Percentiles rank a stretch among this genome's conserved stretches.
Conservation (phyloP, 2,888 invertebrate genomes). For the Nemapogon koenigi region DNA sequence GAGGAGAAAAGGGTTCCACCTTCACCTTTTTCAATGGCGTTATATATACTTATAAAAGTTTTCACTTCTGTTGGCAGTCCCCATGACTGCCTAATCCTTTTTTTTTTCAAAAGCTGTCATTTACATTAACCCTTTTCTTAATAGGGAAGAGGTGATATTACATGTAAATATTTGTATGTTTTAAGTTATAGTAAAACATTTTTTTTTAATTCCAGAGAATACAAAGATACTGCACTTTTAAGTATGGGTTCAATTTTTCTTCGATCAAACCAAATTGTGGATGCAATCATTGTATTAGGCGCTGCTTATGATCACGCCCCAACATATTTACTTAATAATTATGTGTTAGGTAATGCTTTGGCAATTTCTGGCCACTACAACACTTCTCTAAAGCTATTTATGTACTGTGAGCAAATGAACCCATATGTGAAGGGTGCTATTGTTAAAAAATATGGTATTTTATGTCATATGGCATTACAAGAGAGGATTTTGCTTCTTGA, state of each 20-base stretch:
- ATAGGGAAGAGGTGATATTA: no score
- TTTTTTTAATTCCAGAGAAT: slow-evolving; percentile 57
- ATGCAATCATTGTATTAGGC: slow-evolving; percentile 75
- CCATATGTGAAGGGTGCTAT: no score
- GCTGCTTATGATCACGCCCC: slow-evolving; percentile 77
- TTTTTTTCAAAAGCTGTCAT: no score
- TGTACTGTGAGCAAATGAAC: no score
- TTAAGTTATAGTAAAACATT: slow-evolving; percentile 15
- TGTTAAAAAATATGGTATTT: slow-evolving; percentile 67
- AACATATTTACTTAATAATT: slow-evolving; percentile 65
- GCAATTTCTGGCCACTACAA: slow-evolving; percentile 75
- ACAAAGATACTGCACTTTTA: slow-evolving; percentile 75
- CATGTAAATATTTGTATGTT: slow-evolving; percentile 9
- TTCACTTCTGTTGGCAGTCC: no score
- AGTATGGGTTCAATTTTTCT: slow-evolving; percentile 78
- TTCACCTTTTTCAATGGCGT: no score
- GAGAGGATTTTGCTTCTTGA: slow-evolving; percentile 68
- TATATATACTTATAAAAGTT: no score
- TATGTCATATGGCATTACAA: slow-evolving; percentile 72
- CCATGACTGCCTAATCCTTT: no score
- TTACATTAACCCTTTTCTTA: no score
- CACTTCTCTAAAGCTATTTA: slow-evolving; percentile 65
- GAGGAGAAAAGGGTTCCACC: no score
- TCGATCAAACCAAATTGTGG: slow-evolving; percentile 69
- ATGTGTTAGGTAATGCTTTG: slow-evolving; percentile 76